These are phyloP conservation scores for Drosophila pandora DNA, from an alignment of 1,140 invertebrate genomes.

Conservation along the genomic window DNA sequence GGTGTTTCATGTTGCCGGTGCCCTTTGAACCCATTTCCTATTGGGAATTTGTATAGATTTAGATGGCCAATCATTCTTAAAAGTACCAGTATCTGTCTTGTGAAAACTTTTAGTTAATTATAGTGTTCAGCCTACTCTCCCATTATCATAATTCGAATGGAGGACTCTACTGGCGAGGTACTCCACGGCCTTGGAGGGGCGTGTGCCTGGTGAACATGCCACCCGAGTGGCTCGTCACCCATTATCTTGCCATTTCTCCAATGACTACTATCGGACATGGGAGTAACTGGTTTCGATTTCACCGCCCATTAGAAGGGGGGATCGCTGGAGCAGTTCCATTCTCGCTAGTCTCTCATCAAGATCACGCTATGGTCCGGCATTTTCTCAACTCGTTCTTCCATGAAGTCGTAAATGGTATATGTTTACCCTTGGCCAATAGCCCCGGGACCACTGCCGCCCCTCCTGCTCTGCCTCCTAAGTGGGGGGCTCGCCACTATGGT, in stretches of 20 bases:
- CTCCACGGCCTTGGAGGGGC: not conserved
- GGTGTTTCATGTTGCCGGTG: conserved; percentile 49
- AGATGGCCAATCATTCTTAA: not conserved
- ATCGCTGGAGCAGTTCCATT: conserved; percentile 8
- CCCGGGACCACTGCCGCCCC: not conserved
- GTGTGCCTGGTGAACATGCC: conserved; percentile 38
- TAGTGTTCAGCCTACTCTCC: not conserved
- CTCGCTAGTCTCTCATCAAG: conserved; percentile 12
- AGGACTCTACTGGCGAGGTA: not conserved
- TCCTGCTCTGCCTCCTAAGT: not conserved
- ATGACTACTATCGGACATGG: conserved; percentile 27
- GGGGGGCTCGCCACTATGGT: conserved; percentile 26
- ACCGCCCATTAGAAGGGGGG: not conserved
- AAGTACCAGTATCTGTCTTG: too few species aligned
- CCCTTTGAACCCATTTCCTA: conserved; percentile 55
- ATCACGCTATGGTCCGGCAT: conserved; percentile 10
- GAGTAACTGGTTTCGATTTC: conserved; percentile 22
- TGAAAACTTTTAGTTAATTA: not conserved
- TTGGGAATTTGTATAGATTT: conserved; percentile 3
- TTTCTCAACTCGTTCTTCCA: conserved; percentile 39
- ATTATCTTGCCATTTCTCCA: conserved; percentile 32
- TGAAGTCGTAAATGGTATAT: conserved; percentile 56
- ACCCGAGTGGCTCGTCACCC: conserved; percentile 30
- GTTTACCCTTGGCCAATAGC: conserved; percentile 31
- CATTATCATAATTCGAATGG: conserved; percentile 2